These are phyloP conservation scores for Hetaerina titia DNA, from an alignment of 2,888 invertebrate genomes.

Conservation along the genomic window DNA sequence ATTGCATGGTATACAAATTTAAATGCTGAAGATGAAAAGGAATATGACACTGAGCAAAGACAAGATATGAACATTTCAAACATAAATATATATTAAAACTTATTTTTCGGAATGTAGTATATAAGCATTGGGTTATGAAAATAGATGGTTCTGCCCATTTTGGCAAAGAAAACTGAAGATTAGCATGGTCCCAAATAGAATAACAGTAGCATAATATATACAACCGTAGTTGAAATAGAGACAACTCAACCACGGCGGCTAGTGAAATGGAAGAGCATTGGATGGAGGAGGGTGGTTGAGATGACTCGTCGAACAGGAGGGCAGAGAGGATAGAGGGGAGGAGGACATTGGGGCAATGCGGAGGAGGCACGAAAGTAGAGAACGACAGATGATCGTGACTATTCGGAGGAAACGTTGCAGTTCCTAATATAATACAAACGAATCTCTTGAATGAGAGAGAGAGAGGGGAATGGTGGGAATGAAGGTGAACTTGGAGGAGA, in stretches of 20 bases:
- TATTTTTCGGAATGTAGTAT: too few species aligned
- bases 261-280: neutral
- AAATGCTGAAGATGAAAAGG: too few species aligned
- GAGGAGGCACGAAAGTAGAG: neutral
- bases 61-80: too few species aligned
- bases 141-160: too few species aligned
- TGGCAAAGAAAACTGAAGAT: too few species aligned
- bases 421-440: neutral
- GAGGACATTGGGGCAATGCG: neutral
- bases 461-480: neutral
- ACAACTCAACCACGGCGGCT: neutral
- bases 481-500: slow-evolving; percentile 9
- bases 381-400: neutral
- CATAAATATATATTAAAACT: too few species aligned
- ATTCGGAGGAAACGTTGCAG: neutral
- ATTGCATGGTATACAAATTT: too few species aligned
- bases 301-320: neutral
- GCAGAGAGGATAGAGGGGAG: neutral
- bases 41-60: too few species aligned
- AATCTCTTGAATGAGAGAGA: neutral
- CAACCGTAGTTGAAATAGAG: neutral
- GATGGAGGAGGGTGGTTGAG: neutral
- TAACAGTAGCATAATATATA: too few species aligned
- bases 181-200: too few species aligned
- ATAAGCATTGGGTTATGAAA: too few species aligned